phyloP scores from a whole-genome alignment of 1,140 invertebrate genomes.

The Drosophila subobscura region DNA sequence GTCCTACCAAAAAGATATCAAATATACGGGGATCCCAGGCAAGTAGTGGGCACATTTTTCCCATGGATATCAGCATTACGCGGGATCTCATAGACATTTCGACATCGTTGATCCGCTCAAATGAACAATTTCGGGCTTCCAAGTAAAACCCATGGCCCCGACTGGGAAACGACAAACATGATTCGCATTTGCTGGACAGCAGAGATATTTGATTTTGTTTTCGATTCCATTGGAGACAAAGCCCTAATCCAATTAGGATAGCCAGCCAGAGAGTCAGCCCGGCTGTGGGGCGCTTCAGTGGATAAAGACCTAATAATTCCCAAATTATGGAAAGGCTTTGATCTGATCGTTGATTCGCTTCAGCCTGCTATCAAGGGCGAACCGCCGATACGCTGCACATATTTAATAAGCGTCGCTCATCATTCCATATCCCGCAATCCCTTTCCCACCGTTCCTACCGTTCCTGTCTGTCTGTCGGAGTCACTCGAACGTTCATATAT shows the following conservation, averaged over 20 bases:
- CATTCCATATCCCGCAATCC: constrained; percentile 55
- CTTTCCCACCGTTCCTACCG: too few relatives aligned
- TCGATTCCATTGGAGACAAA: constrained; percentile 66
- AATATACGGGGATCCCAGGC: constrained; percentile 14
- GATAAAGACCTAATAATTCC: constrained; percentile 52
- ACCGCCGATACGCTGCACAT: constrained; percentile 60
- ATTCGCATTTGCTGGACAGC: constrained; percentile 46
- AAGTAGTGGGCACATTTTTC: constrained; percentile 42
- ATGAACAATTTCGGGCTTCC: constrained; percentile 68
- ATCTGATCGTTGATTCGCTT: constrained; percentile 34
- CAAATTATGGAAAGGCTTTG: constrained; percentile 75
- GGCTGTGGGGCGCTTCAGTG: constrained; percentile 25
- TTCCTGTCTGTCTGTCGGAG: background rate
- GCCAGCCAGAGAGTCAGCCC: constrained; percentile 56
- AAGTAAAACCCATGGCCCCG: constrained; percentile 53
- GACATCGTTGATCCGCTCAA: constrained; percentile 66
- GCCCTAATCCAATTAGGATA: constrained; percentile 73
- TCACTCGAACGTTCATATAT: constrained; percentile 39
- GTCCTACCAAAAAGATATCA: constrained; percentile 33
- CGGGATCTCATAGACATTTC: constrained; percentile 66
- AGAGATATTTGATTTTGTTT: constrained; percentile 66
- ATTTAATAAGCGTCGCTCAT: constrained; percentile 76
- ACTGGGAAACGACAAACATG: constrained; percentile 61
- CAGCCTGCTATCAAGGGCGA: constrained; percentile 5
- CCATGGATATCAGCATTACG: constrained; percentile 78